Conservation (phyloP, 2,113 vertebrate genomes). For the Ornithorhynchus anatinus region DNA sequence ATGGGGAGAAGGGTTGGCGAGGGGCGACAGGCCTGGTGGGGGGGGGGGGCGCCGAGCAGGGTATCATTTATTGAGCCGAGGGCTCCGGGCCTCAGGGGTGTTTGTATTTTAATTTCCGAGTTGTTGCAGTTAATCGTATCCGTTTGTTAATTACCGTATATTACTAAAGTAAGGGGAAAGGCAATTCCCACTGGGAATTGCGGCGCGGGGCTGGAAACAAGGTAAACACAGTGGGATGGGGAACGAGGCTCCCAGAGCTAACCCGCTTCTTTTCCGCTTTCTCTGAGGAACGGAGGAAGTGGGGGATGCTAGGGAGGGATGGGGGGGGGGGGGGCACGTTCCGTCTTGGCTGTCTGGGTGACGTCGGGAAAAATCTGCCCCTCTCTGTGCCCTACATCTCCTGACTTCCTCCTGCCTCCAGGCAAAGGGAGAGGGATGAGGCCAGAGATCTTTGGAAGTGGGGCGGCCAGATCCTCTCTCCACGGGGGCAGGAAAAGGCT, state of each 20-base stretch:
- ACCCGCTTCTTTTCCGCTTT: not conserved
- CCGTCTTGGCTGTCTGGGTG: too few species aligned
- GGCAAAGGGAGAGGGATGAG: too few species aligned
- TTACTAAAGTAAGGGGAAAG: constrained; percentile 57
- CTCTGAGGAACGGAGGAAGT: not conserved
- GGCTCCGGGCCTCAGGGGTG: constrained; percentile 23
- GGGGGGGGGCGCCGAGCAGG: too few species aligned
- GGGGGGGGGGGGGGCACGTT: not conserved
- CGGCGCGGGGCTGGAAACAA: constrained; percentile 37
- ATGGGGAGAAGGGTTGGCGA: too few species aligned
- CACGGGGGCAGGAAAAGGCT: too few species aligned
- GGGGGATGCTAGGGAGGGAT: not conserved
- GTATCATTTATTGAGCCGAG: too few species aligned
- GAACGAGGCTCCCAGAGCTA: not conserved
- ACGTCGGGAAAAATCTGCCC: too few species aligned
- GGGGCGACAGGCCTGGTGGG: too few species aligned
- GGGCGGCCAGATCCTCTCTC: too few species aligned
- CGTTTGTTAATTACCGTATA: constrained; percentile 64
- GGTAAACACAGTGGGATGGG: constrained; percentile 11
- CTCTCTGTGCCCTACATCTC: too few species aligned
- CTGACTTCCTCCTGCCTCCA: too few species aligned
- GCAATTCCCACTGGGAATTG: constrained; percentile 56
- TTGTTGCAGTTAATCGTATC: constrained; percentile 55
- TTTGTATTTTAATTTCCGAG: constrained; percentile 51
- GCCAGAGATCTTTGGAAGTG: too few species aligned